Conservation (phyloP, 2,797 vertebrate species). For the Helarctos malayanus region DNA sequence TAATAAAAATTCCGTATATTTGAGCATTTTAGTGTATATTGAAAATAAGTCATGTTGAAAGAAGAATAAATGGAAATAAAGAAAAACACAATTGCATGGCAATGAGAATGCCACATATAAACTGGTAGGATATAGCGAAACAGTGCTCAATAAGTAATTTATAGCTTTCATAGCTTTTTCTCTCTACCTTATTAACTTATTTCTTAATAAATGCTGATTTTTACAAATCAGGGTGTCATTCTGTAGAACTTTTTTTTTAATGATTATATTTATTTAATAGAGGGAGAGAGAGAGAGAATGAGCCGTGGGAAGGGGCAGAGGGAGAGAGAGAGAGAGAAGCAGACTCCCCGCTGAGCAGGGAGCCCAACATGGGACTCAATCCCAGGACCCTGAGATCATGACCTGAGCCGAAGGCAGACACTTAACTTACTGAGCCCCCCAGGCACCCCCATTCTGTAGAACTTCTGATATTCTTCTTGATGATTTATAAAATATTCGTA, state of each 20-base stretch:
- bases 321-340: neutral
- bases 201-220: neutral
- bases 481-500: neutral
- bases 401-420: neutral
- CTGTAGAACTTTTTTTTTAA: neutral
- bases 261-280: neutral
- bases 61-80: neutral
- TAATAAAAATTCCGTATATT: neutral
- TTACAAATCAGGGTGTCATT: neutral
- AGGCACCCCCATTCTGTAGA: neutral
- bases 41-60: neutral
- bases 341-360: neutral
- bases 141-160: too few relatives aligned
- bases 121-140: neutral
- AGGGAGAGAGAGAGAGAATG: neutral
- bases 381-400: neutral
- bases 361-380: rapidly evolving
- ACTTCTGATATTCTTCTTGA: neutral
- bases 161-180: neutral
- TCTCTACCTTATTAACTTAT: neutral
- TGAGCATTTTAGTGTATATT: neutral
- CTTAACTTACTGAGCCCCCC: neutral
- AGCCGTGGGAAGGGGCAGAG: neutral
- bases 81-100: neutral
- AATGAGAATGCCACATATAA: neutral